Evolutionary conservation across 2,113 vertebrate species (phyloP), one percentile per base, ranked within the genome.

Genomic region (Urocynchramus pylzowi): DNA sequence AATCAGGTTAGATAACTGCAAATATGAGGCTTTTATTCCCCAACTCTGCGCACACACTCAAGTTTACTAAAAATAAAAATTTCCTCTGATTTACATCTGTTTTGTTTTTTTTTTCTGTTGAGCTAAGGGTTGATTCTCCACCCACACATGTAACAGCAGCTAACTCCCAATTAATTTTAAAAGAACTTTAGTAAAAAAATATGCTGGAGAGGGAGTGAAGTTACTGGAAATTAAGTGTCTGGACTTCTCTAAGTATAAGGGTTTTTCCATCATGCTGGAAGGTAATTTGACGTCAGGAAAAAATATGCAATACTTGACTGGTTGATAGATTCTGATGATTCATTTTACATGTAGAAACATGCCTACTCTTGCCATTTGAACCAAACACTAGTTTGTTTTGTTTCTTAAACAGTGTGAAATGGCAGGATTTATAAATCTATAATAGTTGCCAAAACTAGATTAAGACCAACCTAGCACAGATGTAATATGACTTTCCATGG

Each of bases 291-390:
- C 59, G 86, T 84, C 42, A 84, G 53, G 28, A 88, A 96, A 93
- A 88, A 39, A 54, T 60, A 70, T 23, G 70, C 61, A 57, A 17
- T 67, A 47, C 44, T 87, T 87, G 57, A 90, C 65, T 27, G 19
- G 16, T 83, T 96, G 61, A 68, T 70, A 93, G 54, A 97, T 57
- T 83, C 57, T 75, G 27, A 41, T 95, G 90, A 96, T 92, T 97
- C 93, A 93, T 59, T 74, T 67, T 44, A 10, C 81, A 33, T 57
- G 79, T 87, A 93, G 78, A 95, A 96, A 94, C 75, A 85, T 89
- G 63, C 75, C 68, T 56, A 67, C 70, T 94, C 84, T 78, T 12
- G 30, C 87, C 77, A 90, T 28, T 89, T 84, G 42, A 91, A 91
- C 70, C 56, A 71, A 71, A 77, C 22, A 20, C 18, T 74, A 33